Evolutionary conservation across 1,140 invertebrate genomes (phyloP), one percentile per base, ranked within the genome.

Genomic region (Brachionus sp.): DNA sequence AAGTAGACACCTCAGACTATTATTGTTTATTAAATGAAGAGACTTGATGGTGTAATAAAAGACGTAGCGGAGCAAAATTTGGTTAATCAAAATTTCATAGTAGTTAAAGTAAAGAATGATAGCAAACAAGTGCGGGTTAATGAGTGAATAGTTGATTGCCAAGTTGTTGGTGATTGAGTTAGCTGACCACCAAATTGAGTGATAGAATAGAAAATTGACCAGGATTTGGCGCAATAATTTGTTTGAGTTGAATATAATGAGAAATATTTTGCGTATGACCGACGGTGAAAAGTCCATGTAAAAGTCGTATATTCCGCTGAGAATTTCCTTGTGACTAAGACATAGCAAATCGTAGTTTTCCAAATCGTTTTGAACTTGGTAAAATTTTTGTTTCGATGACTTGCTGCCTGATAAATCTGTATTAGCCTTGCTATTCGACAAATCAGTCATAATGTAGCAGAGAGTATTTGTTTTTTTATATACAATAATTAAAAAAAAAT

Each of bases 31-130:
- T 6, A 75, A 46, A 5, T 75, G 70, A 13, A 75, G 70, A 5
- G 39, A 75, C 13, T 75, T 75, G 19, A 75, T 46, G 23, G 13
- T 75, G 42, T 75, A 44, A 16, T 46, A 46, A 5, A 75, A 10
- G 4, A 75, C 19, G 10, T 46, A 75, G n/a, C 70, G n/a, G 6
- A 75, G 19, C 12, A 75, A 13, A 9, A 75, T 19, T 75, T 75
- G 37, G 25, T 75, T 75, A 13, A 75, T 46, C 2, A 75, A 13
- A 44, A 75, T 25, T 13, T 75, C 70, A n/a, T 75, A 75, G 25
- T 75, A 75, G 25, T 75, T 75, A 25, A 75, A 75, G 44, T 75
- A 75, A 25, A 75, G 25, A 5, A 75, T 75, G 6, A 75, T 75
- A 2, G n/a, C 3, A 35, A 75, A 75, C 44, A 75, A 25, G 29